Evolutionary conservation across 2,888 invertebrate genomes (phyloP), one percentile per base, ranked within the genome.

Genomic region (Drosophila planitibia): DNA sequence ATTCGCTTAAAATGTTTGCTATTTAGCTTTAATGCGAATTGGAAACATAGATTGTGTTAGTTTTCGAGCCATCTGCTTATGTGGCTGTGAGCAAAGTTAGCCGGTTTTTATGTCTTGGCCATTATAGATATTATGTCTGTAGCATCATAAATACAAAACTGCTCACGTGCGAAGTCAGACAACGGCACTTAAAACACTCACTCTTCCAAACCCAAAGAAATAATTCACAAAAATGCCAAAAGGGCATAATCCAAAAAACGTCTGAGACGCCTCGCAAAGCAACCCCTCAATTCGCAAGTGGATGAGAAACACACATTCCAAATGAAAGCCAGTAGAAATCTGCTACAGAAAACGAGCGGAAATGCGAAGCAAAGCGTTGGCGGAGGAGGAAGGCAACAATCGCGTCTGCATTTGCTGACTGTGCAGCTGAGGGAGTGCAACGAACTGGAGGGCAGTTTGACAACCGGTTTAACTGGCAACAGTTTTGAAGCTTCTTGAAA

Each of bases 221-320:
- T 87, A 83, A 85, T 85, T 87, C 87, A 79, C 61, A 85, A 85
- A 87, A 85, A 87, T 85, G 87, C 87, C 85, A 87, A 87, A 85
- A 87, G 85, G 85, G 87, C 85, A 87, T 79, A 85, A 82, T 85
- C 85, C 73, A 78, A 73, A 70, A 74, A 70, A 78, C 64, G 84
- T 86, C 84, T 84, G 76, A 84, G 86, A 70, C 71, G 81, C 74
- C 67, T 53, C 53, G 71, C 68, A 82, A 69, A 81, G 74, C 83
- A 86, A 85, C 86, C 84, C 86, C 82, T 79, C 70, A 75, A 83
- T 82, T 72, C 65, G 69, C 79, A 82, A 84, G 74, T 76, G 75
- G 65, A 80, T 66, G 80, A 70, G 78, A 79, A 76, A 70, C 79
- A 52, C 74, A 79, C 79, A 83, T 79, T 69, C 65, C 74, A 74